A percentile compares a stretch with the other conserved stretches of the same genome.
Conservation (phyloP, 2,113 vertebrate genomes). For the Psephotus haematonotus region DNA sequence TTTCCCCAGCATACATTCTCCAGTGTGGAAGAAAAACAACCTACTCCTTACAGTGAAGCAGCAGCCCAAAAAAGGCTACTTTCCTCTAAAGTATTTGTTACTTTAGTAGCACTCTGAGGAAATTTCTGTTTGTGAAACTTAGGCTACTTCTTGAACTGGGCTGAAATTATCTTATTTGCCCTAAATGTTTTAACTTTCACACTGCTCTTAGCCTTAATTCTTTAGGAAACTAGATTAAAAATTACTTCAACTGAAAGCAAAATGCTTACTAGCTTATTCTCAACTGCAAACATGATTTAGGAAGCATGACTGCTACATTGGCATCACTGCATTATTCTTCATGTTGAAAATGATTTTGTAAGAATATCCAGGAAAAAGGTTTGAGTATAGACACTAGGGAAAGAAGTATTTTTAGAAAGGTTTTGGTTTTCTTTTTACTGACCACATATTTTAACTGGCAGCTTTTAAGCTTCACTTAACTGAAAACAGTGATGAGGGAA, state of each 20-base stretch:
- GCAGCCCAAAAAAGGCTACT: background rate
- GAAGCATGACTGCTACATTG: background rate
- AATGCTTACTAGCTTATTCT: background rate
- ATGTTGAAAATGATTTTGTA: background rate
- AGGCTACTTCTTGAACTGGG: background rate
- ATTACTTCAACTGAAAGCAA: background rate
- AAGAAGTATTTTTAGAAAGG: background rate
- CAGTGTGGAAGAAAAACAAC: background rate
- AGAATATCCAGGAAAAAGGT: background rate
- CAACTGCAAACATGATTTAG: background rate
- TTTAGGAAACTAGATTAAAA: background rate
- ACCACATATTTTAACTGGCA: background rate
- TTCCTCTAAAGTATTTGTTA: background rate
- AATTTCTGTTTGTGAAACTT: background rate
- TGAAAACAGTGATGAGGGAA: background rate
- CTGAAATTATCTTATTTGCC: background rate
- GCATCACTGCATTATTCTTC: background rate
- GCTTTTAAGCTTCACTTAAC: background rate
- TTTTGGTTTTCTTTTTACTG: background rate
- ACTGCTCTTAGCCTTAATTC: background rate
- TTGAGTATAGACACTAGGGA: background rate
- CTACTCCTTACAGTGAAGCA: background rate
- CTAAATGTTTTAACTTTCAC: background rate
- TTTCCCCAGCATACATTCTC: background rate
- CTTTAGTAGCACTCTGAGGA: background rate